A percentile compares a stretch with the other conserved stretches of the same genome.
These are phyloP conservation scores for Hippoglossus stenolepis DNA, from an alignment of 2,113 vertebrate species.

Conservation along the genomic window DNA sequence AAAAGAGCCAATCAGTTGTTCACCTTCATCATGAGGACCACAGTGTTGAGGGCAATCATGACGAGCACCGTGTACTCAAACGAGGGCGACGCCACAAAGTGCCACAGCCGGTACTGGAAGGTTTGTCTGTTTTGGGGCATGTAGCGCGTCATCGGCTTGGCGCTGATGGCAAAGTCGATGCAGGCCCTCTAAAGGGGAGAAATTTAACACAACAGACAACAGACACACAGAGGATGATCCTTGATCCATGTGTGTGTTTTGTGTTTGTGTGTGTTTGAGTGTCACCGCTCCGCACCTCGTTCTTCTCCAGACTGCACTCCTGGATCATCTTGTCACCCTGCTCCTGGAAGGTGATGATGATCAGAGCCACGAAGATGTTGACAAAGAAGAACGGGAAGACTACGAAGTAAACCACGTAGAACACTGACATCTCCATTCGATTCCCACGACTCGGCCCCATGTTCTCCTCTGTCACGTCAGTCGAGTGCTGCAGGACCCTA, in stretches of 20 bases:
- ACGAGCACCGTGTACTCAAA: slow-evolving; percentile 98
- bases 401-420: slow-evolving; percentile 98
- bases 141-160: slow-evolving; percentile 96
- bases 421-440: slow-evolving; percentile 99
- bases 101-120: slow-evolving; percentile 97
- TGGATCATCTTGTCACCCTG: slow-evolving; percentile 99
- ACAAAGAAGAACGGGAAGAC: slow-evolving; percentile 99
- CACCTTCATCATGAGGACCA: slow-evolving; percentile 99
- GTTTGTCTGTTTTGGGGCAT: slow-evolving; percentile 98
- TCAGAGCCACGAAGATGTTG: slow-evolving; percentile 98
- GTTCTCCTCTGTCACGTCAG: slow-evolving; percentile 96
- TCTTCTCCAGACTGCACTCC: slow-evolving; percentile 97
- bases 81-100: slow-evolving; percentile 97
- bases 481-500: slow-evolving; percentile 97
- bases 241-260: not conserved
- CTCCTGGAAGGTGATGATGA: slow-evolving; percentile 99
- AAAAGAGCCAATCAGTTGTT: not conserved
- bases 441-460: slow-evolving; percentile 96
- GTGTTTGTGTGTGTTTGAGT: not conserved
- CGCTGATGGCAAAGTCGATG: slow-evolving; percentile 97
- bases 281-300: slow-evolving; percentile 85
- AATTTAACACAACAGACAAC: slow-evolving; percentile 3
- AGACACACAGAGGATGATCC: not conserved
- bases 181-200: slow-evolving; percentile 90
- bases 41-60: slow-evolving; percentile 98